A percentile compares a stretch with the other conserved stretches of the same genome.
These are phyloP conservation scores for Caenorhabditis imperialis DNA, from an alignment of 2,888 invertebrate genomes.

Conservation along the genomic window DNA sequence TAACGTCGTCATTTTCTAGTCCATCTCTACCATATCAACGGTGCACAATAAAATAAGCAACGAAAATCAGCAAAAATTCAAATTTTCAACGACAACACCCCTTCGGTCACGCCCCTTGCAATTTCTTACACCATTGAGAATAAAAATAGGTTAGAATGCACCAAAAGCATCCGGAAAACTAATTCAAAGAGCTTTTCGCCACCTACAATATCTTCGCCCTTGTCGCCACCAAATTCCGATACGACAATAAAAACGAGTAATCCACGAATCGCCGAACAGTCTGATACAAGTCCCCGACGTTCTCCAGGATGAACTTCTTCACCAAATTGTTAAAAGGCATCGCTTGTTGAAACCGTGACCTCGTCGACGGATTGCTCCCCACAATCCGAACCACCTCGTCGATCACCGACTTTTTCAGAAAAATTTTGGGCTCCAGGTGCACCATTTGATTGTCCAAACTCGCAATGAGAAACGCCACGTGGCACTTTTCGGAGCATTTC, in stretches of 20 bases:
- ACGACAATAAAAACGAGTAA: conserved; percentile 16
- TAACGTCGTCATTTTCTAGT: no score
- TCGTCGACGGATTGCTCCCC: not conserved
- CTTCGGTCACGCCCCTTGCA: no score
- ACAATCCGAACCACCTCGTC: not conserved
- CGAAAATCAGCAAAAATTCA: no score
- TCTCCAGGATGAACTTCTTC: conserved; percentile 7
- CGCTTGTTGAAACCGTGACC: conserved; percentile 1
- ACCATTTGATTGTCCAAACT: conserved; percentile 16
- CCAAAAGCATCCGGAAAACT: no score
- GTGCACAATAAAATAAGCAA: no score
- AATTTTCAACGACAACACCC: no score
- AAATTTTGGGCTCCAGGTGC: not conserved
- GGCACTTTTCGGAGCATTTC: not conserved
- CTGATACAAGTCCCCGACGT: conserved; percentile 14
- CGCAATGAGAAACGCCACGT: not conserved
- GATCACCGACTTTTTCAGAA: not conserved
- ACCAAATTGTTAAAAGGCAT: conserved; percentile 20
- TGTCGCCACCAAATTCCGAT: conserved; percentile 11
- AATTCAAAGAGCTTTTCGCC: no score
- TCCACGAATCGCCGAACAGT: conserved; percentile 8
- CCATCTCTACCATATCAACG: no score
- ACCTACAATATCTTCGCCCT: conserved; percentile 12
- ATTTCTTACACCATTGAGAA: no score
- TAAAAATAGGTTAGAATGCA: no score